These are phyloP conservation scores for Nemopilema nomurai DNA, from an alignment of 30 jellyfish, hydroid and myxozoan genomes.

Conservation along the genomic window DNA sequence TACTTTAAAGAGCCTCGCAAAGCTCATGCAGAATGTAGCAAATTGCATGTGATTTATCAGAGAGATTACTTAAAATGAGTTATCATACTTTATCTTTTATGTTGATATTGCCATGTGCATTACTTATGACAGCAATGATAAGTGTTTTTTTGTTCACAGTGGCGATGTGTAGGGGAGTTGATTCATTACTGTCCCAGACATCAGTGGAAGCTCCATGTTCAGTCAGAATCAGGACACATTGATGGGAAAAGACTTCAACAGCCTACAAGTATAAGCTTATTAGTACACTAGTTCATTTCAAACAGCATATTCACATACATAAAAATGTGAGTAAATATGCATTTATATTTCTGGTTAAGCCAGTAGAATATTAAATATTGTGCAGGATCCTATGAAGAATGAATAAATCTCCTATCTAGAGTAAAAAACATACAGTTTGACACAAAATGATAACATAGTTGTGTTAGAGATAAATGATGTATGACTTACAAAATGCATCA, in stretches of 20 bases:
- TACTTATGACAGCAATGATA: slow-evolving; percentile 34
- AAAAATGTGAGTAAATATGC: background rate
- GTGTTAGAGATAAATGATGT: too few species aligned
- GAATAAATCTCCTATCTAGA: too few species aligned
- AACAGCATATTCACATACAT: background rate
- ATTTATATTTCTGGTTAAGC: too few species aligned
- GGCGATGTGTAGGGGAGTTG: slow-evolving; percentile 61
- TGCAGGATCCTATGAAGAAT: too few species aligned
- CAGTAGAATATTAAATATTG: too few species aligned
- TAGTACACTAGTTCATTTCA: background rate
- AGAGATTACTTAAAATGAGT: too few species aligned
- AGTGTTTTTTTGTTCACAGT: slow-evolving; percentile 56
- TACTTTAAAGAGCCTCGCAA: too few species aligned
- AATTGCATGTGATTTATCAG: too few species aligned
- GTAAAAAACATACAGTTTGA: too few species aligned
- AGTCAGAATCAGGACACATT: slow-evolving; percentile 35
- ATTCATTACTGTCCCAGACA: slow-evolving; percentile 29
- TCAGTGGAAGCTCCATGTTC: slow-evolving; percentile 59
- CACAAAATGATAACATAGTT: too few species aligned
- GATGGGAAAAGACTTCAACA: slow-evolving; percentile 50
- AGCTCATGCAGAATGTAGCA: too few species aligned
- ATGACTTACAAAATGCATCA: background rate
- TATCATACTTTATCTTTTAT: slow-evolving; percentile 47
- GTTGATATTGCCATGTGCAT: slow-evolving; percentile 51
- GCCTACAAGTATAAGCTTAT: slow-evolving; percentile 7